Evolutionary conservation across 1,140 invertebrate genomes (phyloP).

Genomic region (Xylocopa sonorina): DNA sequence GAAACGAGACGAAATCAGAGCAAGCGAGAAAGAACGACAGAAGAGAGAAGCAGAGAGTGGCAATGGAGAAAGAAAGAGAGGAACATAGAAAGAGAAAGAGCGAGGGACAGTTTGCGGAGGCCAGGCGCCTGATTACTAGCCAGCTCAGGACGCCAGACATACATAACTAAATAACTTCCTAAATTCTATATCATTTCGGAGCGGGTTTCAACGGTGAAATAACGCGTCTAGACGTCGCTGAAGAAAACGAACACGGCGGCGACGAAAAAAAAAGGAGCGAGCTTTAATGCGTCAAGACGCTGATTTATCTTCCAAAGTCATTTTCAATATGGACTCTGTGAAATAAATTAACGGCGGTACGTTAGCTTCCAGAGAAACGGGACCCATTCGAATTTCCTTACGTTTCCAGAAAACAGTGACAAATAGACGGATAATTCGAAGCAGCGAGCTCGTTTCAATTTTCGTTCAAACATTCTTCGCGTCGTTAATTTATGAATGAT

Average conservation of each 20-base stretch:
- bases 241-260: constrained; percentile 34
- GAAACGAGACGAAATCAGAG: constrained; percentile 45
- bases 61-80: constrained; percentile 20
- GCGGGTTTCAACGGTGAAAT: constrained; percentile 60
- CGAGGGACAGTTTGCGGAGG: constrained; percentile 56
- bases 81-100: constrained; percentile 13
- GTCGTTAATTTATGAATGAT: neutral
- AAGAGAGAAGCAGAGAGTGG: neutral
- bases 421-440: constrained; percentile 20
- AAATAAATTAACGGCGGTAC: constrained; percentile 41
- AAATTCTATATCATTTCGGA: constrained; percentile 71
- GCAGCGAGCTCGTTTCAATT: too few species aligned
- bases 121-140: constrained; percentile 71
- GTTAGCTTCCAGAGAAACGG: neutral
- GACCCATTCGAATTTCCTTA: constrained; percentile 12
- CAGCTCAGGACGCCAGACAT: constrained; percentile 67
- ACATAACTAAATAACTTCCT: constrained; percentile 72
- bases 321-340: constrained; percentile 28
- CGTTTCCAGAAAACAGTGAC: neutral
- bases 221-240: constrained; percentile 66
- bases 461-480: too few species aligned
- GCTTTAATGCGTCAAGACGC: constrained; percentile 37
- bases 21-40: constrained; percentile 1
- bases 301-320: constrained; percentile 38
- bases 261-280: constrained; percentile 16